A percentile compares a stretch with the other conserved stretches of the same genome.
phyloP scores from a whole-genome alignment of 2,797 vertebrate species.

The Catharus ustulatus region DNA sequence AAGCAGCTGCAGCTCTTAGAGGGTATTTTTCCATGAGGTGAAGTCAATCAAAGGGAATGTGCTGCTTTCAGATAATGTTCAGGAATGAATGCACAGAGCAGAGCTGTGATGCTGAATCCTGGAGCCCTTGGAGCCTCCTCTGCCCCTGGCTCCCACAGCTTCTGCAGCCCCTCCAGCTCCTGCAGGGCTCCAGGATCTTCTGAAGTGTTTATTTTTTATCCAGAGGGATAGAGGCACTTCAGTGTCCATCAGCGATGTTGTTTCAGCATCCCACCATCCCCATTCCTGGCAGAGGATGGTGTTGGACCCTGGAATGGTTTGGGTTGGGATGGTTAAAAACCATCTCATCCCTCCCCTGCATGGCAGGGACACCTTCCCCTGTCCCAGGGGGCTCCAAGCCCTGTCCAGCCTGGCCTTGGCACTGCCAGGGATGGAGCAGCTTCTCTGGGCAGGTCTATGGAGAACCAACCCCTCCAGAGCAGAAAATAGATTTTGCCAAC shows the following conservation, averaged over 20 bases:
- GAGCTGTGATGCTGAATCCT: not conserved
- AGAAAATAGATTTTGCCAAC: fast-evolving
- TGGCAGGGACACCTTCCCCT: not conserved
- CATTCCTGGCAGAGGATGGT: fast-evolving
- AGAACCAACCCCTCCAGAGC: not conserved
- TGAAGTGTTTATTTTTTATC: fast-evolving
- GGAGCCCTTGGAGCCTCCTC: fast-evolving
- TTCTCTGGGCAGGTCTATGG: not conserved
- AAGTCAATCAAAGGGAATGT: not conserved
- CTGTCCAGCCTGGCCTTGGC: fast-evolving
- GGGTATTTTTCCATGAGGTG: not conserved
- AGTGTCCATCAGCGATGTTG: not conserved
- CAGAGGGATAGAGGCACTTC: not conserved
- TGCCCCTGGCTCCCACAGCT: fast-evolving
- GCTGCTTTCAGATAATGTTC: not conserved
- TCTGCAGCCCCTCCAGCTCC: not conserved
- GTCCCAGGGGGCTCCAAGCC: fast-evolving
- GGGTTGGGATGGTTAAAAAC: not conserved
- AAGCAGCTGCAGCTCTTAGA: not conserved
- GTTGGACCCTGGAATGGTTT: not conserved
- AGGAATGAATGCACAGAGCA: not conserved
- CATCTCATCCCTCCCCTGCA: not conserved
- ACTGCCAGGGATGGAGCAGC: not conserved
- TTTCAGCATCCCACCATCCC: fast-evolving
- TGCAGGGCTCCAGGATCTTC: fast-evolving